A percentile compares a stretch with the other conserved stretches of the same genome.
phyloP scores from a whole-genome alignment of 2,113 vertebrate genomes.

The Sander vitreus region DNA sequence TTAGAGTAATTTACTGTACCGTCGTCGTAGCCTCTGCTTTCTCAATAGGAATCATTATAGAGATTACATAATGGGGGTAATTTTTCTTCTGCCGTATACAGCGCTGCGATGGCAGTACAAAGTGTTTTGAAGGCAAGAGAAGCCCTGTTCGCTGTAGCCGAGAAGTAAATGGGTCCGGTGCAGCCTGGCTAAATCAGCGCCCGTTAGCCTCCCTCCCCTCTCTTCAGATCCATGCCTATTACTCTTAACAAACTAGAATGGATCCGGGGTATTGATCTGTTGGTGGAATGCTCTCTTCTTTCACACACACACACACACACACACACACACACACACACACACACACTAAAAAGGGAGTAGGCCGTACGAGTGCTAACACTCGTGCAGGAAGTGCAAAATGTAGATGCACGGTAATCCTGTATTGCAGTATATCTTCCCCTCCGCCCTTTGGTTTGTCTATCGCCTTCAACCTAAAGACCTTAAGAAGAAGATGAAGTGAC shows the following conservation, averaged over 20 bases:
- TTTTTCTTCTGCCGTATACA: conserved; percentile 57
- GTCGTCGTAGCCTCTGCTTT: conserved; percentile 68
- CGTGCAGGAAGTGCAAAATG: background rate
- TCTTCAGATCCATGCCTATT: conserved; percentile 77
- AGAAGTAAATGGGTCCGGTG: conserved; percentile 72
- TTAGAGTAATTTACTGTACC: conserved; percentile 75
- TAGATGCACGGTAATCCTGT: rapidly evolving
- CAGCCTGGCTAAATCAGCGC: conserved; percentile 61
- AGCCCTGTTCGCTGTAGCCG: conserved; percentile 57
- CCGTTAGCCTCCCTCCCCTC: conserved; percentile 52
- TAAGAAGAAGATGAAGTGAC: background rate
- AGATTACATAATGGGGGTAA: conserved; percentile 76
- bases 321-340: background rate
- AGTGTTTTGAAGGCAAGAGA: conserved; percentile 60
- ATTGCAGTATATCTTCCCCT: background rate
- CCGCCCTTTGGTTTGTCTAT: background rate
- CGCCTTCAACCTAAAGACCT: background rate
- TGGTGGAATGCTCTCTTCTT: conserved; percentile 60
- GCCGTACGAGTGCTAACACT: background rate
- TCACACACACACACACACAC: background rate
- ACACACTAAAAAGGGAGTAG: conserved; percentile 1
- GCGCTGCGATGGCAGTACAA: conserved; percentile 51
- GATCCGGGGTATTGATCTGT: conserved; percentile 75
- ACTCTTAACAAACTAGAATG: conserved; percentile 80
- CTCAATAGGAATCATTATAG: conserved; percentile 77